Conservation (phyloP, 2,888 invertebrate genomes). For the Marasmarcha lunaedactyla region DNA sequence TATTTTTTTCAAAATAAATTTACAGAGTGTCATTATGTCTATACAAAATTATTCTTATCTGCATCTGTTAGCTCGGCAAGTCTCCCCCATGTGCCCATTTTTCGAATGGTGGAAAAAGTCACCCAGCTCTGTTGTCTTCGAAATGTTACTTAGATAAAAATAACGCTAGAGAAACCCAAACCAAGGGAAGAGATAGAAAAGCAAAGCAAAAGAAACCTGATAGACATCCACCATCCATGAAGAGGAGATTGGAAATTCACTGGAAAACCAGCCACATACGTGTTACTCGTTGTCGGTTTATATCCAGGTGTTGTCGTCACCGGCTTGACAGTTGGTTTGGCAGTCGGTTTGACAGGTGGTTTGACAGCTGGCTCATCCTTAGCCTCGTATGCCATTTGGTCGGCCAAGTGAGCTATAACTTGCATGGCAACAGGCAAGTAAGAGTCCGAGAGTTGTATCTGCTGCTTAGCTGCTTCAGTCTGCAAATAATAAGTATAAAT, state of each 20-base stretch:
- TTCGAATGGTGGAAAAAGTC: too few relatives aligned
- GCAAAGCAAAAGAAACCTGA: slow-evolving; percentile 34
- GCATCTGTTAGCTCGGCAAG: too few relatives aligned
- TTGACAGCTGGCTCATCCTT: slow-evolving; percentile 27
- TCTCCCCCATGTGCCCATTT: too few relatives aligned
- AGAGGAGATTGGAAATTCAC: slow-evolving; percentile 14
- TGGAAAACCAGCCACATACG: slow-evolving; percentile 13
- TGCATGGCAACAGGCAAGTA: slow-evolving; percentile 78
- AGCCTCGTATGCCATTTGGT: slow-evolving; percentile 71
- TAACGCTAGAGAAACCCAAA: slow-evolving; percentile 10
- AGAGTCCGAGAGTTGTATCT: slow-evolving; percentile 68
- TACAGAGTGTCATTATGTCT: too few relatives aligned
- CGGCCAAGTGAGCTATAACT: slow-evolving; percentile 72
- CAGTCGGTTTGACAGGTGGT: slow-evolving; percentile 16
- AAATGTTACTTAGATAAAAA: too few relatives aligned
- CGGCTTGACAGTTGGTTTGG: slow-evolving; percentile 19
- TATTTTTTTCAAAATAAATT: too few relatives aligned
- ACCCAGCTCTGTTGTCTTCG: too few relatives aligned
- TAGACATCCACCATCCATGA: slow-evolving; percentile 33
- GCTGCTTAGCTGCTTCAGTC: slow-evolving; percentile 48
- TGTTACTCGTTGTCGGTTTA: slow-evolving; percentile 9
- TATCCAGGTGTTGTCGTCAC: slow-evolving; percentile 17
- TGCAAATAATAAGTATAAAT: too few relatives aligned
- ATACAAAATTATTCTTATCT: too few relatives aligned
- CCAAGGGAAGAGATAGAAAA: slow-evolving; percentile 8